phyloP scores from a whole-genome alignment of 2,113 vertebrate species.

The Apodemus sylvaticus region DNA sequence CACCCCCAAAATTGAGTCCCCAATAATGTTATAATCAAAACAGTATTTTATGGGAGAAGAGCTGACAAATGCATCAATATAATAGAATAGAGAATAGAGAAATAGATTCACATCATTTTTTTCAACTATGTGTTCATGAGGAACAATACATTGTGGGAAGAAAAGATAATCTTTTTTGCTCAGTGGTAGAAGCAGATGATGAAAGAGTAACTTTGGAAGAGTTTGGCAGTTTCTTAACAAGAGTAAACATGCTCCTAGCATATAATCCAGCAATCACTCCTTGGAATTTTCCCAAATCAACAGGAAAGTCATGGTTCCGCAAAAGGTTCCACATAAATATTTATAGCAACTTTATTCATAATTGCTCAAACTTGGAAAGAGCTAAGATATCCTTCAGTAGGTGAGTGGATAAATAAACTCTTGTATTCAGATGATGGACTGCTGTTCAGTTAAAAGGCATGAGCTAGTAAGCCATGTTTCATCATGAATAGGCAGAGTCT shows the following conservation, averaged over 20 bases:
- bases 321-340: not conserved
- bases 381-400: not conserved
- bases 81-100: not conserved
- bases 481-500: not conserved
- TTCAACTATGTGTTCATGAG: not conserved
- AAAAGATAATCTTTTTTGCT: not conserved
- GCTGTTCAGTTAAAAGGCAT: not conserved
- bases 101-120: not conserved
- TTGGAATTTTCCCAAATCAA: not conserved
- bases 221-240: not conserved
- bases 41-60: not conserved
- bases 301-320: not conserved
- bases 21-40: not conserved
- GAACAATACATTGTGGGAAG: not conserved
- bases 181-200: not conserved
- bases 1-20: not conserved
- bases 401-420: not conserved
- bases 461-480: not conserved
- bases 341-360: conserved; percentile 26
- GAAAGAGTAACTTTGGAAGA: not conserved
- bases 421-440: not conserved
- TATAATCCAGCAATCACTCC: not conserved
- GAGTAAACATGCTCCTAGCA: not conserved
- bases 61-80: not conserved
- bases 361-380: not conserved